phyloP scores from a whole-genome alignment of 2,888 invertebrate species.

The Fragum whitleyi region DNA sequence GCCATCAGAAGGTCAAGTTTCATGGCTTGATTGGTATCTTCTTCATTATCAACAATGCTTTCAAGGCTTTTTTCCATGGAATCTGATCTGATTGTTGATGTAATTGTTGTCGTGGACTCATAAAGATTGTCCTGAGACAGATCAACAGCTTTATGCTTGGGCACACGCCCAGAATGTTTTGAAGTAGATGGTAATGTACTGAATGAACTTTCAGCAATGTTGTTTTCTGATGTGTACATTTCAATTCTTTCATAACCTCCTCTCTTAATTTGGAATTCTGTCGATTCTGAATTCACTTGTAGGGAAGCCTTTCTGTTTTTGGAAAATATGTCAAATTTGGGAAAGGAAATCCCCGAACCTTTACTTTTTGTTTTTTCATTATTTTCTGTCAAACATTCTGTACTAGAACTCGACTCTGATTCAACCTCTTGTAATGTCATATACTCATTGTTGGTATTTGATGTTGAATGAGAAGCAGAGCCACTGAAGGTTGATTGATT shows the following conservation, averaged over 20 bases:
- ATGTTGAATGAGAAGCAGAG: background rate
- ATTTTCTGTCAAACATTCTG: background rate
- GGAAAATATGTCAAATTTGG: slow-evolving; percentile 24
- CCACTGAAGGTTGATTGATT: background rate
- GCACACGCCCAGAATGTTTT: background rate
- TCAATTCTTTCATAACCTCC: slow-evolving; percentile 52
- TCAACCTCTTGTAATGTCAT: background rate
- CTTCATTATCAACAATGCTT: slow-evolving; percentile 29
- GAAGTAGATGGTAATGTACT: background rate
- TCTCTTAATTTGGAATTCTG: slow-evolving; percentile 9
- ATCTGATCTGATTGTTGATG: slow-evolving; percentile 49
- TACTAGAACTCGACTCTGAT: background rate
- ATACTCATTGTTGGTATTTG: background rate
- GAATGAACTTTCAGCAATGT: slow-evolving; percentile 18
- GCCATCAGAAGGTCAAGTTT: slow-evolving; percentile 27
- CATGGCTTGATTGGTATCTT: background rate
- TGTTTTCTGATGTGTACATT: slow-evolving; percentile 42
- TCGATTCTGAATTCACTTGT: slow-evolving; percentile 34
- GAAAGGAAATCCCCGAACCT: slow-evolving; percentile 18
- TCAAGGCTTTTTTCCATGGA: slow-evolving; percentile 47
- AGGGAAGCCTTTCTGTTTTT: slow-evolving; percentile 49
- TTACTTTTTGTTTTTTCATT: background rate
- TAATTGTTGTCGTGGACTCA: slow-evolving; percentile 57
- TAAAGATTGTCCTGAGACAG: slow-evolving; percentile 52
- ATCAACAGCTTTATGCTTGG: slow-evolving; percentile 8